Evolutionary conservation across 2,888 invertebrate genomes (phyloP).

Genomic region (Apocheima hispidaria): DNA sequence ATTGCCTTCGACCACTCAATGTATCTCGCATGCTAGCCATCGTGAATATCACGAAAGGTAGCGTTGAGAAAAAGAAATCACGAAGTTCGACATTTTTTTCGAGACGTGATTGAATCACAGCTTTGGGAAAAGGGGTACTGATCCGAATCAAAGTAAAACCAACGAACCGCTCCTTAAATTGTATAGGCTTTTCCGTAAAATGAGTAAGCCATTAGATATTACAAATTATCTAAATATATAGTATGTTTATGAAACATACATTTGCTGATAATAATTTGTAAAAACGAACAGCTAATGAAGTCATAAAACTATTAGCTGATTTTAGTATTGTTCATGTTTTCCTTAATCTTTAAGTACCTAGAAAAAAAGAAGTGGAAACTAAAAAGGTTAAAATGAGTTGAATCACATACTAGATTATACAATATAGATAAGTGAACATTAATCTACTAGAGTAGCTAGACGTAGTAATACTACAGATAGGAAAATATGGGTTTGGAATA

Average conservation of each 20-base stretch:
- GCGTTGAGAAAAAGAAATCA: too few relatives aligned
- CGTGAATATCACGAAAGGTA: too few relatives aligned
- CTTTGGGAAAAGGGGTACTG: too few relatives aligned
- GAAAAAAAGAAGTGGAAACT: background rate
- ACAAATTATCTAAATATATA: too few relatives aligned
- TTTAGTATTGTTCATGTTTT: background rate
- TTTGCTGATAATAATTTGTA: background rate
- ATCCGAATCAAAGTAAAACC: too few relatives aligned
- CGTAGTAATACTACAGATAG: background rate
- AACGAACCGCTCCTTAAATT: too few relatives aligned
- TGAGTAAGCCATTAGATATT: too few relatives aligned
- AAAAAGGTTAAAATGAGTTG: background rate
- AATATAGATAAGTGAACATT: background rate
- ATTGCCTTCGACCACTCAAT: too few relatives aligned
- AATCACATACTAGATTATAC: background rate
- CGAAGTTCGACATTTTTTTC: too few relatives aligned
- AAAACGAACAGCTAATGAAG: background rate
- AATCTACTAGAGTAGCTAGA: background rate
- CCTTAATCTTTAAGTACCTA: background rate
- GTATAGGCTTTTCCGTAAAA: too few relatives aligned
- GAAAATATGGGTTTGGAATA: background rate
- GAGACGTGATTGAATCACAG: too few relatives aligned
- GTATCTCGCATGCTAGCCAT: too few relatives aligned
- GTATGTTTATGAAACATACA: background rate
- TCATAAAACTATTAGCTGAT: background rate